Evolutionary conservation across 2,797 vertebrate species (phyloP), one percentile per base, ranked within the genome.

Genomic region (Pseudochirops cupreus): DNA sequence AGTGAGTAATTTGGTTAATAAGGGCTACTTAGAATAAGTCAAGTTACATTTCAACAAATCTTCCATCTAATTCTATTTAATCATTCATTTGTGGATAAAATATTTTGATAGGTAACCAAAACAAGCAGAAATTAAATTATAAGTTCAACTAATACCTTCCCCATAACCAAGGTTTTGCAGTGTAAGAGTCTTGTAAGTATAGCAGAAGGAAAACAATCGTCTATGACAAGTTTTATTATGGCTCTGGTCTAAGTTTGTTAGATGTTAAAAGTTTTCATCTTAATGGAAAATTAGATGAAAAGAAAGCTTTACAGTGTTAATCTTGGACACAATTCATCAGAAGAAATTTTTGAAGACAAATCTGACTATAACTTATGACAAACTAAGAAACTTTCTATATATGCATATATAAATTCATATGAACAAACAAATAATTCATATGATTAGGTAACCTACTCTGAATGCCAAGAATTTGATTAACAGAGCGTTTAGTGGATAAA

Each of bases 1-100:
- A 91, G 93, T 96, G 93, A 92, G 4, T 4, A 24, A 39, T 33
- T 28, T 90, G 56, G 29, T 91, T 91, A 92, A 92, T 93, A 95
- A 91, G 28, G 54, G 0, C 12, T 91, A 53, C 58, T 94, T 96
- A 92, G 24, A 74, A 87, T 12, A 89, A 91, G 2, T 91, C 56
- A 11, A 28, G 53, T 90, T 33, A 52, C 13, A 54, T 67, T 94
- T 2, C 12, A 24, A 55, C 4, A 90, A 90, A 7, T 92, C 53
- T 94, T 95, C 56, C 39, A 93, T 58, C 58, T 91, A 89, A 90
- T 92, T 95, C 91, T 93, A 92, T 95, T 46, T 62, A 74, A 67
- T 74, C 24, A 59, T 59, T 11, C 0, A 57, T 93, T 95, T 93
- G 21, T 5, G 50, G 94, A 93, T 95, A 82, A 91, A 93, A 67